Evolutionary conservation across 1,140 invertebrate genomes (phyloP).

Genomic region (Berghia stephanieae): DNA sequence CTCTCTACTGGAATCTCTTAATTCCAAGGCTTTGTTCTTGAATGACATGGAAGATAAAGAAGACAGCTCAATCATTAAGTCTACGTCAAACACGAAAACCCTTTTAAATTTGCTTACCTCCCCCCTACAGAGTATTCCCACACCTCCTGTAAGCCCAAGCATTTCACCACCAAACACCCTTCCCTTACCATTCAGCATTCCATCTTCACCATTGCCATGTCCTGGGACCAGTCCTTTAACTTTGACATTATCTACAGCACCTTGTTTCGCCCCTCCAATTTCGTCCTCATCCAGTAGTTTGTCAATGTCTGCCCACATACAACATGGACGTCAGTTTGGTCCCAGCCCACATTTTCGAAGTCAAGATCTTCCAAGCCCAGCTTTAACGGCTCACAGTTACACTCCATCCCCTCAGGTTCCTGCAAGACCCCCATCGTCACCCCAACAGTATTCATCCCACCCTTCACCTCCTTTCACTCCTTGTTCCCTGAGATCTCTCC

Average conservation of each 20-base stretch:
- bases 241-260: neutral
- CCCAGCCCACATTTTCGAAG: neutral
- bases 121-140: conserved; percentile 22
- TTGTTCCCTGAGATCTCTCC: conserved; percentile 4
- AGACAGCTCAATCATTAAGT: no score
- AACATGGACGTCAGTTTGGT: no score
- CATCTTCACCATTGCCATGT: neutral
- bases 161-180: conserved; percentile 23
- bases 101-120: no score
- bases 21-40: no score
- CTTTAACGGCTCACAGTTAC: neutral
- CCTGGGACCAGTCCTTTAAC: neutral
- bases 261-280: neutral
- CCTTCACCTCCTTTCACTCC: conserved; percentile 28
- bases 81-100: no score
- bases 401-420: neutral
- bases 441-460: conserved; percentile 14
- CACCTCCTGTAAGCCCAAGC: conserved; percentile 20
- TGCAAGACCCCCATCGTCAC: neutral
- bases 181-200: neutral
- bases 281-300: neutral
- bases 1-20: neutral
- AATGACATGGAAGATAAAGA: no score
- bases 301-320: neutral
- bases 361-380: neutral